A percentile compares a stretch with the other conserved stretches of the same genome.
Evolutionary conservation across 2,888 invertebrate genomes (phyloP).

Genomic region (Alsophila aescularia): DNA sequence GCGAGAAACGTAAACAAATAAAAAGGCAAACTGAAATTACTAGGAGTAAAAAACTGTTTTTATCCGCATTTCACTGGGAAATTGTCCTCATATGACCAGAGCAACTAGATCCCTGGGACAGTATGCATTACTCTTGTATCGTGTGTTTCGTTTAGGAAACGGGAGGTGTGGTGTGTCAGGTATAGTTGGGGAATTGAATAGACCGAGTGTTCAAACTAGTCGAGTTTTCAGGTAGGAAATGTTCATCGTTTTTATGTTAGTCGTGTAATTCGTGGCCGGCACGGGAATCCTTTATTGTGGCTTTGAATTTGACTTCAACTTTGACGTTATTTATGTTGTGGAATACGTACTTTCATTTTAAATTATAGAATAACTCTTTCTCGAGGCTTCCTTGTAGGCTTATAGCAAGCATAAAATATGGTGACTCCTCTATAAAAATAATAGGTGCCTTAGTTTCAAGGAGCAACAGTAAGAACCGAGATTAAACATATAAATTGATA

Average conservation of each 20-base stretch:
- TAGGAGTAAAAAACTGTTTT: constrained; percentile 31
- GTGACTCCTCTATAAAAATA: no score
- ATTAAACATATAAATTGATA: no score
- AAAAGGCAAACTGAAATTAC: constrained; percentile 29
- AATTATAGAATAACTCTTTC: no score
- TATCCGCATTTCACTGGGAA: constrained; percentile 26
- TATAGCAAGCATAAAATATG: no score
- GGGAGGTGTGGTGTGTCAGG: not conserved
- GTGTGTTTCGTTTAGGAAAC: not conserved
- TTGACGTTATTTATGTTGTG: no score
- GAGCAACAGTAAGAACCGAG: no score
- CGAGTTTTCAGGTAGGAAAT: constrained; percentile 21
- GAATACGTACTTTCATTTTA: no score
- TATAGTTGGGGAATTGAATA: not conserved
- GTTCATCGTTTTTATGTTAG: constrained; percentile 18
- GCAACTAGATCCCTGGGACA: constrained; percentile 2
- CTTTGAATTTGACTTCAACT: not conserved
- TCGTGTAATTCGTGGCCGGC: constrained; percentile 15
- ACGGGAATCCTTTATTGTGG: constrained; percentile 9
- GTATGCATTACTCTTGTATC: not conserved
- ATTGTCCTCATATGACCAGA: constrained; percentile 17
- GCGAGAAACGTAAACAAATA: constrained; percentile 14
- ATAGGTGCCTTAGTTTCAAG: no score
- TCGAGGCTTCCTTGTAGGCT: no score
- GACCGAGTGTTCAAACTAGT: constrained; percentile 18